Base-by-base conservation (phyloP, 2,797 vertebrate genomes). In the Channallabes apus region DNA sequence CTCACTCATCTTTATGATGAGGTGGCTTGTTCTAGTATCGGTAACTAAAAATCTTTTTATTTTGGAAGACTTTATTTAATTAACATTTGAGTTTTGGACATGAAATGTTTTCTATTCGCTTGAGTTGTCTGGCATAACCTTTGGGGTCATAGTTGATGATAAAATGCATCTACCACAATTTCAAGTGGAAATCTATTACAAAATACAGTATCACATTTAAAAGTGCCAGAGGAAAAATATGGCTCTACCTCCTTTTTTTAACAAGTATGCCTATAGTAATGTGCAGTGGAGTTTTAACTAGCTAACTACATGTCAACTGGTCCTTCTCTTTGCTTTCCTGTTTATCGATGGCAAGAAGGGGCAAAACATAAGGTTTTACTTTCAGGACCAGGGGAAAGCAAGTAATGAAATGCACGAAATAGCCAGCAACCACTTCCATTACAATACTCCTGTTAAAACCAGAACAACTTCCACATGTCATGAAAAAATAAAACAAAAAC, bases 381-480 rank as follows among this genome's bases (percentile, higher is more conserved):
- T 76, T 83, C 76, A 84, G 68, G 67, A 83, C 22, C 81, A 71
- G 64, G 71, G 62, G 54, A 68, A 84, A 85, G 78, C 61, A 29
- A 81, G 61, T 76, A 76, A 76, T 83, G 61, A 76, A 83, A 83
- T 76, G 72, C 27, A 67, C 82, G 38, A 64, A 83, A 83, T 83
- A 83, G 82, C 72, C 82, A 83, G 82, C 72, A 83, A 67, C 82
- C 82, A 76, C 71, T 83, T 83, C 59, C 82, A 83, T 64, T 76
- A 76, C 72, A 83, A 83, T 76, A 83, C 72, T 76, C 35, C 71
- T 65, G 82, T 62, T 76, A 83, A 83, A 83, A n/a, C 41, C 46
- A 65, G 71, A 83, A 76, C 72, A 65, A 83, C 82, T 83, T 83
- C 82, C 82, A 83, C 59, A 83, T 76, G 71, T 83, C 41, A 38